Percentiles rank a stretch among this genome's conserved stretches.
These are phyloP conservation scores for Trematomus loennbergii DNA, from an alignment of 2,113 vertebrate species.

Conservation along the genomic window DNA sequence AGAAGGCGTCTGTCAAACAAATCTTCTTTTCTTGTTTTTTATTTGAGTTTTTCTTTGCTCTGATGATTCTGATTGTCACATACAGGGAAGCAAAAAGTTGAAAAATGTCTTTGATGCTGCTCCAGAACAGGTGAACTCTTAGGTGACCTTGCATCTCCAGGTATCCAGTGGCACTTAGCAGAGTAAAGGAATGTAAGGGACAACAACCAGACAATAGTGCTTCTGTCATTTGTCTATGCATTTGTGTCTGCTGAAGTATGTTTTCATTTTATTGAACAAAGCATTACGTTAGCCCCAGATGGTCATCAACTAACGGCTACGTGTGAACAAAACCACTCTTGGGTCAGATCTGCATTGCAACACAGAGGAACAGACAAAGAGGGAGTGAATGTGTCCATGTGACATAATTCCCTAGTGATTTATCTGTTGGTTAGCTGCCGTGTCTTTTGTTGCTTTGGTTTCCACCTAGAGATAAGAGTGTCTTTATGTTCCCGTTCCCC, in stretches of 20 bases:
- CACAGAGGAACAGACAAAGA: slow-evolving; percentile 33
- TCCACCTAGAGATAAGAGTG: slow-evolving; percentile 59
- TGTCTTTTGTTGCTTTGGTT: slow-evolving; percentile 68
- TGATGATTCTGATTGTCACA: slow-evolving; percentile 16
- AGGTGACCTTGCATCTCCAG: slow-evolving; percentile 8
- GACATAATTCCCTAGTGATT: slow-evolving; percentile 49
- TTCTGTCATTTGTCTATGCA: not conserved
- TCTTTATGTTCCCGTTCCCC: slow-evolving; percentile 22
- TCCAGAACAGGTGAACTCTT: not conserved
- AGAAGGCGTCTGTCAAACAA: slow-evolving; percentile 63
- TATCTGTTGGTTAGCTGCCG: slow-evolving; percentile 22
- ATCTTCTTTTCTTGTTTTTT: slow-evolving; percentile 45
- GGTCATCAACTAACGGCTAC: slow-evolving; percentile 40
- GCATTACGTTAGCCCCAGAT: slow-evolving; percentile 54
- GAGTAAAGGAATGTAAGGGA: slow-evolving; percentile 15
- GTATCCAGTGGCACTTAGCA: not conserved
- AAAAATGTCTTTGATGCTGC: slow-evolving; percentile 3
- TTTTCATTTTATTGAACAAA: slow-evolving; percentile 46
- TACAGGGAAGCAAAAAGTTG: not conserved
- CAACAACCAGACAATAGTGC: not conserved
- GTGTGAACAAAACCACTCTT: slow-evolving; percentile 37
- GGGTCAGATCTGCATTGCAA: slow-evolving; percentile 39
- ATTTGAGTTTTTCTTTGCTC: not conserved
- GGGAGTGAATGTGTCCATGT: slow-evolving; percentile 40
- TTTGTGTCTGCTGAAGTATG: slow-evolving; percentile 27